A percentile compares a stretch with the other conserved stretches of the same genome.
Conservation (phyloP, 2,888 invertebrate genomes). For the Heteromyza rotundicornis region DNA sequence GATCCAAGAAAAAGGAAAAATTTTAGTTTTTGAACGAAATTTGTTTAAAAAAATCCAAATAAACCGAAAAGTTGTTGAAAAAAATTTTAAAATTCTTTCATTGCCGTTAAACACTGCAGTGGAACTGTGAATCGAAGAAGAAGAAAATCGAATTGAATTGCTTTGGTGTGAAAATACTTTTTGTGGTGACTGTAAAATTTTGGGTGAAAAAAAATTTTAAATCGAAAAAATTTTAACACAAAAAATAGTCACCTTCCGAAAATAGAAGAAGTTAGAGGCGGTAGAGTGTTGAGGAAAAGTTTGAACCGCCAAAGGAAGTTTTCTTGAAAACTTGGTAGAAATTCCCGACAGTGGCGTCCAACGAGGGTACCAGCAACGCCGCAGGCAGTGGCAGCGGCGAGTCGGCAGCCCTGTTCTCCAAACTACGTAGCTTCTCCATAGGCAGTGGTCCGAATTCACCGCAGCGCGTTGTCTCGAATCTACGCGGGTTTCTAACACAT, state of each 20-base stretch:
- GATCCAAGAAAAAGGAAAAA: constrained; percentile 13
- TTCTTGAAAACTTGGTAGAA: neutral
- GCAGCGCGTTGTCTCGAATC: constrained; percentile 75
- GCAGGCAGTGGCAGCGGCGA: constrained; percentile 53
- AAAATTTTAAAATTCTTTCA: constrained; percentile 11
- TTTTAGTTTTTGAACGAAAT: neutral
- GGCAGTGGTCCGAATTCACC: constrained; percentile 73
- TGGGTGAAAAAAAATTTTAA: neutral
- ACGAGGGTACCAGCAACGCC: constrained; percentile 58
- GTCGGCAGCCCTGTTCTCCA: constrained; percentile 69
- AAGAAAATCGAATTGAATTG: neutral
- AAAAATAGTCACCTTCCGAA: neutral
- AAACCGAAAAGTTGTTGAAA: constrained; percentile 13
- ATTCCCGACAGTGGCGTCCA: constrained; percentile 62
- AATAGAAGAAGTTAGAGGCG: neutral
- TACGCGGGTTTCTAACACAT: constrained; percentile 74
- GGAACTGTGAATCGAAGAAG: constrained; percentile 19
- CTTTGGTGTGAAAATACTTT: constrained; percentile 6
- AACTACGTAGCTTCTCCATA: constrained; percentile 72
- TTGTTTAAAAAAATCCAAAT: constrained; percentile 16
- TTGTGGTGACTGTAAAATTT: constrained; percentile 4
- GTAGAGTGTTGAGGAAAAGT: too few relatives aligned
- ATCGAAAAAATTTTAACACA: neutral
- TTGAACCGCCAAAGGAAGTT: neutral
- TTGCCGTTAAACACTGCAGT: constrained; percentile 30